A percentile compares a stretch with the other conserved stretches of the same genome.
Evolutionary conservation across 2,797 vertebrate genomes (phyloP).

Genomic region (Lepidocolaptes lacrymiger): DNA sequence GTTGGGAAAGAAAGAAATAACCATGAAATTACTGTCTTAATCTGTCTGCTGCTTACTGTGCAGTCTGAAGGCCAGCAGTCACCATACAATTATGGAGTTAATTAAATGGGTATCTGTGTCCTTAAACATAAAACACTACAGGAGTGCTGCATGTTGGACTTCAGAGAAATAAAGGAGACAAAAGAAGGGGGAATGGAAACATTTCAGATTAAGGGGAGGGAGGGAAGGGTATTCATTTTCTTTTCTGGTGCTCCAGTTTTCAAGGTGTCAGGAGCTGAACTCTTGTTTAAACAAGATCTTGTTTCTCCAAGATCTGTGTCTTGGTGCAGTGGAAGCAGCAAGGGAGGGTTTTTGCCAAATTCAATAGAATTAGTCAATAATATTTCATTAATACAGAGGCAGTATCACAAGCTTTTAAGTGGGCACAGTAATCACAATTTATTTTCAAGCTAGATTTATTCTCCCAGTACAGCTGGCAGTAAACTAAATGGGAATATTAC

Average conservation of each 20-base stretch:
- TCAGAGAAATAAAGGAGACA: not conserved
- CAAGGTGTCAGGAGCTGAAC: not conserved
- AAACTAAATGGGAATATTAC: slow-evolving; percentile 52
- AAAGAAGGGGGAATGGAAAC: not conserved
- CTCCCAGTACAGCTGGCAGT: slow-evolving; percentile 33
- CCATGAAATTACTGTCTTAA: slow-evolving; percentile 2
- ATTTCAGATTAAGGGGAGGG: not conserved
- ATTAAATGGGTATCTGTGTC: slow-evolving; percentile 22
- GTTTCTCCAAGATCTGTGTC: not conserved
- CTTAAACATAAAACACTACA: not conserved
- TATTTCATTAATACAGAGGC: slow-evolving; percentile 55
- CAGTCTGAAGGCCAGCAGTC: not conserved
- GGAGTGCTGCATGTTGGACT: not conserved
- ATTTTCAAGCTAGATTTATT: slow-evolving; percentile 53
- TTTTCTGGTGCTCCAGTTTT: not conserved
- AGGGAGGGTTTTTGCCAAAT: slow-evolving; percentile 2
- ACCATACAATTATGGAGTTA: not conserved
- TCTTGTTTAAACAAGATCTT: not conserved
- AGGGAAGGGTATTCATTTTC: not conserved
- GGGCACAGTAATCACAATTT: slow-evolving; percentile 38
- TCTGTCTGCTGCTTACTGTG: not conserved
- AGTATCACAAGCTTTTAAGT: slow-evolving; percentile 33
- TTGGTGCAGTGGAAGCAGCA: not conserved
- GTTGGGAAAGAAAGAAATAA: not conserved
- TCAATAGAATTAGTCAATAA: slow-evolving; percentile 32